phyloP scores from a whole-genome alignment of 1,140 invertebrate species.

The Apis dorsata region DNA sequence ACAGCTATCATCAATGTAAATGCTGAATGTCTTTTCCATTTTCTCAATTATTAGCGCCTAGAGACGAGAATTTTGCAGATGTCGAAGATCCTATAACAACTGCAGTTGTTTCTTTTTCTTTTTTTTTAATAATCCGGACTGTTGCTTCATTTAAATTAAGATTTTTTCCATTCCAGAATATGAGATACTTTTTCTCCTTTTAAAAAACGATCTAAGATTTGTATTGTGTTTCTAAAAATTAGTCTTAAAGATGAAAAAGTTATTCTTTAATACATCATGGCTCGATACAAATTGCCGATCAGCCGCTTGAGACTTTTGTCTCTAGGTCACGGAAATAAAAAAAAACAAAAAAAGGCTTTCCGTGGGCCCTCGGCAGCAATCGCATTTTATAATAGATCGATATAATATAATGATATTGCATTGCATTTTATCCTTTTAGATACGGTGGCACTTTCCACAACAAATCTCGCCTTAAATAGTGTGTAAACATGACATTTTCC shows the following conservation, averaged over 20 bases:
- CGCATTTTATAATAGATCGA: too few species aligned
- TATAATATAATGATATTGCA: too few species aligned
- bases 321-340: not conserved
- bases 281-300: constrained; percentile 2
- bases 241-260: not conserved
- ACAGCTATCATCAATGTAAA: constrained; percentile 31
- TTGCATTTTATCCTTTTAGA: too few species aligned
- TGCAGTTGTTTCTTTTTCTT: constrained; percentile 37
- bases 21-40: too few species aligned
- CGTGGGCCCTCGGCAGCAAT: too few species aligned
- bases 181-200: constrained; percentile 35
- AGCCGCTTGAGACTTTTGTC: not conserved
- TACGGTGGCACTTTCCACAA: too few species aligned
- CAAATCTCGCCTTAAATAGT: too few species aligned
- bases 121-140: constrained; percentile 34
- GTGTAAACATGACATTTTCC: too few species aligned
- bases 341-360: not conserved
- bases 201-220: not conserved
- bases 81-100: constrained; percentile 10
- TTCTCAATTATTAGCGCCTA: too few species aligned
- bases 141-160: constrained; percentile 41
- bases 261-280: constrained; percentile 11
- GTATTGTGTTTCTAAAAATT: constrained; percentile 9
- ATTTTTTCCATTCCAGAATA: constrained; percentile 13
- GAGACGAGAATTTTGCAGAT: too few species aligned